Base-by-base conservation (phyloP, 2,113 vertebrate species). In the Ochotona curzoniae region DNA sequence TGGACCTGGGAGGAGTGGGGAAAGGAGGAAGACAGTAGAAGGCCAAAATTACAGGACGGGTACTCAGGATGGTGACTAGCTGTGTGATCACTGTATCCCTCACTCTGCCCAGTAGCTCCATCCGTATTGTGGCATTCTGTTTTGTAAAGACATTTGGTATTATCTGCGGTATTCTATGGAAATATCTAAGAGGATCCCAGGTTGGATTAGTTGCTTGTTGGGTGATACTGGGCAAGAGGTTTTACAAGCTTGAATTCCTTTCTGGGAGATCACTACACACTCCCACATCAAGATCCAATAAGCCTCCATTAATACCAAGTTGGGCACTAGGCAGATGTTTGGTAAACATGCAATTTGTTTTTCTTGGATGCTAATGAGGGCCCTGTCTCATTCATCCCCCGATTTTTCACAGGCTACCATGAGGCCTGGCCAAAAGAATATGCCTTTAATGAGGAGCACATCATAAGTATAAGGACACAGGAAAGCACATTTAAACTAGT, bases 241-340 rank as follows among this genome's bases (percentile, higher is more conserved):
- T 84, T 94, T 61, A 81, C 2, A 25, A 78, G 87, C 15, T 87
- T 83, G 30, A 66, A 74, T 87, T 69, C 23, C 8, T 83, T 23
- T 80, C 49, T 83, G 0, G 12, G n/a, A 83, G 17, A 28, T 83
- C 32, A 30, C 44, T 35, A 74, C 49, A 71, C 49, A 91, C 69
- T 15, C 54, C 76, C 35, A 86, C 3, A 0, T 13, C 28, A 70
- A 21, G 17, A 80, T 60, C 75, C 76, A 79, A 23, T n/a, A 90
- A 73, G 73, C 32, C 47, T 30, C 30, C 60, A 38, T 32, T 84
- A 86, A 63, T 15, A 30, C 4, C 1, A 3, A 83, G 18, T 66
- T 4, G 30, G 51, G 38, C 13, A 20, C 1, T 70, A 30, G 47
- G 23, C 11, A 54, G 44, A 71, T 84, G 51, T 1, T 67, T 49